These are phyloP conservation scores for Ciconia boyciana DNA, from an alignment of 2,113 vertebrate genomes.

Conservation along the genomic window DNA sequence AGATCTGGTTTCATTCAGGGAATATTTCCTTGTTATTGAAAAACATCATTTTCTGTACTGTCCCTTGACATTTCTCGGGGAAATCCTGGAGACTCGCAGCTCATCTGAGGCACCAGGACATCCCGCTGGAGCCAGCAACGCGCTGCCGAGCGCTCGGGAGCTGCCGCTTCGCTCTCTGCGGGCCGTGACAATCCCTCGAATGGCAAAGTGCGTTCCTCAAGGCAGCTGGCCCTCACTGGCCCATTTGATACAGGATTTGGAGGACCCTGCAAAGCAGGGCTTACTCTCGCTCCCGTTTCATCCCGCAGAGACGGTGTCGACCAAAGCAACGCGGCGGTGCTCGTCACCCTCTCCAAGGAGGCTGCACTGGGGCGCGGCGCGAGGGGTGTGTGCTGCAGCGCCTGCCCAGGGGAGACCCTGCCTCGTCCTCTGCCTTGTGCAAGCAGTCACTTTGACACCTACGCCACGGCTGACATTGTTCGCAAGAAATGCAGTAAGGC, in stretches of 20 bases:
- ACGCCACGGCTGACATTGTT: accelerated
- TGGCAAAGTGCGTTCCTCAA: accelerated
- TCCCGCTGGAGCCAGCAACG: not conserved
- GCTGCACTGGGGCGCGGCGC: not conserved
- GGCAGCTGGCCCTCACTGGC: not conserved
- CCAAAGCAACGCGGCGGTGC: accelerated
- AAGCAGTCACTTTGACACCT: not conserved
- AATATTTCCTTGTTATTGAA: slow-evolving; percentile 64
- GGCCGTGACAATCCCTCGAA: not conserved
- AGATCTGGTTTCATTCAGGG: slow-evolving; percentile 63
- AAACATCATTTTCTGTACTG: slow-evolving; percentile 39
- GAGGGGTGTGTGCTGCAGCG: not conserved
- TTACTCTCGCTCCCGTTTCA: accelerated
- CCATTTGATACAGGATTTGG: not conserved
- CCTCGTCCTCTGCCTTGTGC: accelerated
- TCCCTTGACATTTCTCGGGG: slow-evolving; percentile 17
- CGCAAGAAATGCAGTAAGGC: no score
- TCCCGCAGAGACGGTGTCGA: not conserved
- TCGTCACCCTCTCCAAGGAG: not conserved
- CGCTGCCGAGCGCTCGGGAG: not conserved
- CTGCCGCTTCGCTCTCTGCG: accelerated
- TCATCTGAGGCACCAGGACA: not conserved
- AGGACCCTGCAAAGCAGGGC: not conserved
- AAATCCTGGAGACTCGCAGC: slow-evolving; percentile 2
- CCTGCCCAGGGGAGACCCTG: accelerated